Evolutionary conservation across 92 coral and sea anemone genomes (phyloP), one percentile per base, ranked within the genome.

Genomic region (Ricordea florida): DNA sequence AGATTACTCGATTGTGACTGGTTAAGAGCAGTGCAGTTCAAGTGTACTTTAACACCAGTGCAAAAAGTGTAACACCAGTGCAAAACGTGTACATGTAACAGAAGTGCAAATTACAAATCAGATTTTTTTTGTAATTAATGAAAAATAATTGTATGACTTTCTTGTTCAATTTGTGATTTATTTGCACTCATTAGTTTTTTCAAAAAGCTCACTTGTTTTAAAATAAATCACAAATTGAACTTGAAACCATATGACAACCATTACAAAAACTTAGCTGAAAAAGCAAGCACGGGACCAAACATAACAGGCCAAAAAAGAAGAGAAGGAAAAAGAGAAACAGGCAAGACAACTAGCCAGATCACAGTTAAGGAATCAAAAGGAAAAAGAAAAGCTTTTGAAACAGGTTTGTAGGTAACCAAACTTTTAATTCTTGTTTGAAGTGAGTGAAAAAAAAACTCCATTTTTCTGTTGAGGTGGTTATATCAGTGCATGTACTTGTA

Each of bases 331-430:
- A 49, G 87, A 89, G 48, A 87, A 69, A 36, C 80, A 83, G 43
- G 85, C 77, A n/a, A 91, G 85, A 32, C 78, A 72, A 16, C 72
- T 69, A 49, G 93, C 85, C 15, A 37, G 43, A 8, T 55, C 46
- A 40, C 72, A 69, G 33, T 82, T 69, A 79, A 85, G 72, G 69
- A 49, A 32, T 7, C 72, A 87, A 51, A 85, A 79, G 58, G 96
- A 94, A 38, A 91, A 75, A 59, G 90, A 82, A 45, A 86, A 86
- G 42, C 87, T 93, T 2, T 28, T 74, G 52, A 93, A 87, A 77
- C 83, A 87, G 98, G 98, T 93, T 7, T 48, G 21, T 1, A 25
- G 23, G 15, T 23, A 55, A 42, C 23, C 10, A 2, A 11, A 2
- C 6, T 24, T 57, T 6, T 25, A 13, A 8, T 40, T 17, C 14